phyloP scores from a whole-genome alignment of 2,888 invertebrate species.

The Agrypnus murinus region DNA sequence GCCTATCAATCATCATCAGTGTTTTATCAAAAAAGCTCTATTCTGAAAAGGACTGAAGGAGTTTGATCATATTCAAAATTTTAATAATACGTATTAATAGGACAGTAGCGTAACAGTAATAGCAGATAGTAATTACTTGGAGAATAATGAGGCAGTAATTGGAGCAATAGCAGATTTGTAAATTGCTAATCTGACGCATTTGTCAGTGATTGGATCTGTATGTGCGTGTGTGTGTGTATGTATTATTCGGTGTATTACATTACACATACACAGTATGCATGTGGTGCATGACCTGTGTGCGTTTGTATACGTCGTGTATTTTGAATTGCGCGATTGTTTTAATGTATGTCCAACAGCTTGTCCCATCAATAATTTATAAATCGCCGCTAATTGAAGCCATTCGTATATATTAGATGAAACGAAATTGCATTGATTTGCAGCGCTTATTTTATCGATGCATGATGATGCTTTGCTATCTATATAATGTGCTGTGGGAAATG shows the following conservation, averaged over 20 bases:
- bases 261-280: conserved; percentile 12
- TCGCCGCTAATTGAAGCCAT: conserved; percentile 58
- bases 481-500: no score
- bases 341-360: conserved; percentile 44
- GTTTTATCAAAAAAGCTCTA: no score
- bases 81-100: background rate
- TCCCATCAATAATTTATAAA: conserved; percentile 54
- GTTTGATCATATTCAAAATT: no score
- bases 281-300: conserved; percentile 31
- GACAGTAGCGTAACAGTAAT: conserved; percentile 10
- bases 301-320: conserved; percentile 47
- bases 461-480: no score
- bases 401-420: conserved; percentile 52
- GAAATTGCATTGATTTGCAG: conserved; percentile 30
- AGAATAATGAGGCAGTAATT: conserved; percentile 72
- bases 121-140: conserved; percentile 70
- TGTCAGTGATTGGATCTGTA: conserved; percentile 61
- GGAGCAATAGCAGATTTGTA: conserved; percentile 72
- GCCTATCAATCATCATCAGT: no score
- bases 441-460: conserved; percentile 23
- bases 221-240: conserved; percentile 40
- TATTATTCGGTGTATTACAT: conserved; percentile 28
- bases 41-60: no score
- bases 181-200: conserved; percentile 72
- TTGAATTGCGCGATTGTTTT: conserved; percentile 44